Evolutionary conservation across 2,113 vertebrate species (phyloP).

Genomic region (Murina feae): DNA sequence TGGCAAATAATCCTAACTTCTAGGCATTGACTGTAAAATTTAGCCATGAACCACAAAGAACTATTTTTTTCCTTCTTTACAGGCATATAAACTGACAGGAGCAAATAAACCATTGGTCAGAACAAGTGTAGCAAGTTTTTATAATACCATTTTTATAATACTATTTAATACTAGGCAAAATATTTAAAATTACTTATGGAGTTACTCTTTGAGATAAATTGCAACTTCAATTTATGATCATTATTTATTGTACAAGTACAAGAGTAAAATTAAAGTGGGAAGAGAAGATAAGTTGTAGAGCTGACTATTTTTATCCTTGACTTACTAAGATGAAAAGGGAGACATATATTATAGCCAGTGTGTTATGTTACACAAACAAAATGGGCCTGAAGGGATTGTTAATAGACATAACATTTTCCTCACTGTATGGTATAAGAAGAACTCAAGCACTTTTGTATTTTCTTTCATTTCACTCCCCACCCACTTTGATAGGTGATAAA

Average conservation of each 20-base stretch:
- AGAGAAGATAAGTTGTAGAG: not conserved
- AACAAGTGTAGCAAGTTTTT: not conserved
- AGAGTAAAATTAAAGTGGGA: not conserved
- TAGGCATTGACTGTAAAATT: not conserved
- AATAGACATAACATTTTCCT: not conserved
- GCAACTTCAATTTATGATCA: not conserved
- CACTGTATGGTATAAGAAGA: not conserved
- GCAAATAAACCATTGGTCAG: not conserved
- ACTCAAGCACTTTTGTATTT: not conserved
- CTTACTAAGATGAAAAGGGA: conserved; percentile 10
- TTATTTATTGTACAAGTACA: not conserved
- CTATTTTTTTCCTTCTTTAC: not conserved
- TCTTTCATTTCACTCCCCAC: not conserved
- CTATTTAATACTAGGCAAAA: not conserved
- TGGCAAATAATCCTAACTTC: not conserved
- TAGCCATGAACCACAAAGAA: not conserved
- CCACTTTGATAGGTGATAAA: not conserved
- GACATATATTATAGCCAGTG: not conserved
- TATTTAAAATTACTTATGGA: not conserved
- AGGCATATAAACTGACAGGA: not conserved
- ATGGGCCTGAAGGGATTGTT: not conserved
- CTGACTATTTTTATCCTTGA: not conserved
- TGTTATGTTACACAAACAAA: not conserved
- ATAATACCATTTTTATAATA: not conserved
- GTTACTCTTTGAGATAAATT: not conserved